A percentile compares a stretch with the other conserved stretches of the same genome.
Conservation (phyloP, 2,113 vertebrate genomes). For the Mormyrus lacerda region DNA sequence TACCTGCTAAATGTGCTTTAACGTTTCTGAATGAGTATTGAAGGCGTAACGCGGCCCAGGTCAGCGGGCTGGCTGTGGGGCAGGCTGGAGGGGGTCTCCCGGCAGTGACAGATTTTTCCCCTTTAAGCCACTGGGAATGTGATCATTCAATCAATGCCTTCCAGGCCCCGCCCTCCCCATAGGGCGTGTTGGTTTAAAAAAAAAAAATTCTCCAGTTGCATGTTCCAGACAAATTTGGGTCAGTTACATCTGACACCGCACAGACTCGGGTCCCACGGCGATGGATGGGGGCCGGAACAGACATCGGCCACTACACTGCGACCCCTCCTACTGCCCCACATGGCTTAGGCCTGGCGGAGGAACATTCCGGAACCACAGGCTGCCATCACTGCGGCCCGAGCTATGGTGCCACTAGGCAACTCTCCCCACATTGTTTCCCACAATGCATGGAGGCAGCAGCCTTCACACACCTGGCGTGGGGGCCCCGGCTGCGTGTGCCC, state of each 20-base stretch:
- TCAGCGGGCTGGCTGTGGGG: not conserved
- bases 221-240: conserved; percentile 4
- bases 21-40: not conserved
- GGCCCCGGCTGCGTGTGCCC: conserved; percentile 43
- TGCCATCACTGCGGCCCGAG: not conserved
- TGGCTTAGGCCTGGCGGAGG: not conserved
- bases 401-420: not conserved
- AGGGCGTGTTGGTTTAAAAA: not conserved
- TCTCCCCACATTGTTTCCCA: not conserved
- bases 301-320: not conserved
- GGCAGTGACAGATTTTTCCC: not conserved
- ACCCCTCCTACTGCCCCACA: not conserved
- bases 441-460: conserved; percentile 23
- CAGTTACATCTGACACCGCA: not conserved
- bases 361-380: not conserved
- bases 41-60: not conserved
- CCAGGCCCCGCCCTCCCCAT: not conserved
- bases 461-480: conserved; percentile 45
- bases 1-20: not conserved
- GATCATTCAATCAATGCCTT: not conserved
- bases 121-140: not conserved
- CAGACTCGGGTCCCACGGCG: not conserved
- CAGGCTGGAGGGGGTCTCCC: not conserved
- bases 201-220: not conserved
- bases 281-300: not conserved